These are phyloP conservation scores for Gobionotothen gibberifrons DNA, from an alignment of 2,797 vertebrate genomes.

Conservation along the genomic window DNA sequence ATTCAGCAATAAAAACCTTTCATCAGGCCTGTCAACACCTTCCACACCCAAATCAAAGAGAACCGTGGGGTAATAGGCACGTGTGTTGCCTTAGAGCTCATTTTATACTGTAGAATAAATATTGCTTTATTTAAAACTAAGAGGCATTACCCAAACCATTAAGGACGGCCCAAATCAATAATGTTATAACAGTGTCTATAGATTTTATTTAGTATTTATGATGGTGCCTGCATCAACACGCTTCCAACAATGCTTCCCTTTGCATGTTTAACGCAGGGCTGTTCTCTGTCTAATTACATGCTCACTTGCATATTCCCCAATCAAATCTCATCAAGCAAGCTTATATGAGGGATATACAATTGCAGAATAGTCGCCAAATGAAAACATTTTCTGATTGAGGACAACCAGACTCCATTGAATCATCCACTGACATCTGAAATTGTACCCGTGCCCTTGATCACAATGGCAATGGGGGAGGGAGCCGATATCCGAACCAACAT, in stretches of 20 bases:
- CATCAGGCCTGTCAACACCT: background rate
- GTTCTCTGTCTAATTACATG: background rate
- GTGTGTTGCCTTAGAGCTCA: background rate
- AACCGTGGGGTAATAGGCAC: background rate
- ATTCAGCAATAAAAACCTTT: background rate
- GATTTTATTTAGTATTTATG: background rate
- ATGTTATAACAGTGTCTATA: background rate
- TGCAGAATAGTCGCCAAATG: background rate
- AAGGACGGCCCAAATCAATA: background rate
- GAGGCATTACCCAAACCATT: background rate
- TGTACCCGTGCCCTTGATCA: background rate
- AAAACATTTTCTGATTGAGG: background rate
- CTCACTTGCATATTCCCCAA: background rate
- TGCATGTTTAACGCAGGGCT: background rate
- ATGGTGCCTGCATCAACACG: background rate
- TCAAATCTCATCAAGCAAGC: background rate
- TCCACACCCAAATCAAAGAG: background rate
- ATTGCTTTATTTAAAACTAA: background rate
- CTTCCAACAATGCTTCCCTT: background rate
- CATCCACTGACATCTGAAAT: background rate
- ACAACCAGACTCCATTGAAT: background rate
- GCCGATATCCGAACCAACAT: conserved; percentile 39
- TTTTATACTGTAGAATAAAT: background rate
- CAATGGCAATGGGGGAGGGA: conserved; percentile 18
- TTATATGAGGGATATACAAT: background rate